Conservation (phyloP, 2,888 invertebrate species). For the Drosophila imparisetae region DNA sequence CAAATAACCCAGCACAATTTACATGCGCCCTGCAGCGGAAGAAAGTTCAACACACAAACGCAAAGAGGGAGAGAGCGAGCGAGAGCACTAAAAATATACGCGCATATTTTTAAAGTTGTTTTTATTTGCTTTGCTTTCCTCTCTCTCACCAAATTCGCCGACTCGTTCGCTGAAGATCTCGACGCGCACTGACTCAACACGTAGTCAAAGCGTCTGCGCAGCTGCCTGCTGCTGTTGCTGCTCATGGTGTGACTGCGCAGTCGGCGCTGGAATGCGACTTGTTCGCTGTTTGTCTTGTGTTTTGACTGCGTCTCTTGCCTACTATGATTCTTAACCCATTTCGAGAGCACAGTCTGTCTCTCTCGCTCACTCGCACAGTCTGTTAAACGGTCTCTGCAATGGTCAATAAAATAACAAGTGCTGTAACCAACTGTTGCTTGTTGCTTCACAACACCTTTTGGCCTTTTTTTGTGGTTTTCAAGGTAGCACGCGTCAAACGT, state of each 20-base stretch:
- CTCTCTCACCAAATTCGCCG: conserved; percentile 22
- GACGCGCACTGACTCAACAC: conserved; percentile 52
- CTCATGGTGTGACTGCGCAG: conserved; percentile 46
- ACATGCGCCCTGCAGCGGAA: conserved; percentile 53
- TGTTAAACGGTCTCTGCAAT: conserved; percentile 14
- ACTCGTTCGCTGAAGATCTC: conserved; percentile 68
- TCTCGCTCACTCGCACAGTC: conserved; percentile 11
- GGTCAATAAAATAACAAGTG: conserved; percentile 30
- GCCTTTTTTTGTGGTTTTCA: conserved; percentile 18
- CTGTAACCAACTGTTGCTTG: conserved; percentile 35
- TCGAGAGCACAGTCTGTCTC: conserved; percentile 34
- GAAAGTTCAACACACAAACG: conserved; percentile 59
- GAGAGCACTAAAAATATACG: conserved; percentile 39
- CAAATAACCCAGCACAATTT: conserved; percentile 45
- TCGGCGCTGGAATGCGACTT: conserved; percentile 67
- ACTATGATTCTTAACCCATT: conserved; percentile 73
- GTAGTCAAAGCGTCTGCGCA: conserved; percentile 53
- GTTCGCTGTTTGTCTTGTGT: conserved; percentile 43
- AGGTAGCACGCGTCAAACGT: conserved; percentile 45
- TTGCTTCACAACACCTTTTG: conserved; percentile 28
- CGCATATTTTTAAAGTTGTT: conserved; percentile 50
- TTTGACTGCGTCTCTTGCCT: conserved; percentile 44
- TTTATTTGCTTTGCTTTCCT: conserved; percentile 34
- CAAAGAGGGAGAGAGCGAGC: background rate
- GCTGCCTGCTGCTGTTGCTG: conserved; percentile 27